A percentile compares a stretch with the other conserved stretches of the same genome.
phyloP scores from a whole-genome alignment of 2,888 invertebrate species.

The Trisateles emortualis region DNA sequence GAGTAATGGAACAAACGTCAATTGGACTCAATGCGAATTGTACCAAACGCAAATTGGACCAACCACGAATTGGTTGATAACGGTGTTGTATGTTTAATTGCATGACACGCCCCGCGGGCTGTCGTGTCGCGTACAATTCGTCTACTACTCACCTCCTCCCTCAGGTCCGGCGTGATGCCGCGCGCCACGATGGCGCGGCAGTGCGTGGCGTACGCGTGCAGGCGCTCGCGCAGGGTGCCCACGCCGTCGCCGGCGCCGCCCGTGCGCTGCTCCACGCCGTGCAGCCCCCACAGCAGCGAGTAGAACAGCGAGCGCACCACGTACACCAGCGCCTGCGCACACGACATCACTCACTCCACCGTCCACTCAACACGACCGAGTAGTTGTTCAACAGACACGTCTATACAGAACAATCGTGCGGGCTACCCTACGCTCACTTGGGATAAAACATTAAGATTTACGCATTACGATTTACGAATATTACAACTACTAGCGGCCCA shows the following conservation, averaged over 20 bases:
- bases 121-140: slow-evolving; percentile 50
- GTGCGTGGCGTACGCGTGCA: slow-evolving; percentile 91
- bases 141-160: slow-evolving; percentile 89
- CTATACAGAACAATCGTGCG: too few species aligned
- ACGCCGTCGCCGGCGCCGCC: slow-evolving; percentile 69
- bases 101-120: slow-evolving; percentile 68
- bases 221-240: slow-evolving; percentile 88
- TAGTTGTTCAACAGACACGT: too few species aligned
- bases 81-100: slow-evolving; percentile 75
- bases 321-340: slow-evolving; percentile 75
- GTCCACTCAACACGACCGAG: background rate
- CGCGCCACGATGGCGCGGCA: slow-evolving; percentile 81
- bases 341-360: background rate
- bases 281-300: slow-evolving; percentile 95
- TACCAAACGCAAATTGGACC: too few species aligned
- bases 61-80: slow-evolving; percentile 55
- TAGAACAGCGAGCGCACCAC: slow-evolving; percentile 92
- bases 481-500: too few species aligned
- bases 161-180: slow-evolving; percentile 83
- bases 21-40: too few species aligned
- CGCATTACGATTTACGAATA: too few species aligned
- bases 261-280: slow-evolving; percentile 92
- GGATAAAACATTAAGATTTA: too few species aligned
- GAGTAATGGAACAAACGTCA: too few species aligned
- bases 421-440: too few species aligned